Base-by-base conservation (phyloP, 2,113 vertebrate genomes). In the Leucoraja erinaceus region DNA sequence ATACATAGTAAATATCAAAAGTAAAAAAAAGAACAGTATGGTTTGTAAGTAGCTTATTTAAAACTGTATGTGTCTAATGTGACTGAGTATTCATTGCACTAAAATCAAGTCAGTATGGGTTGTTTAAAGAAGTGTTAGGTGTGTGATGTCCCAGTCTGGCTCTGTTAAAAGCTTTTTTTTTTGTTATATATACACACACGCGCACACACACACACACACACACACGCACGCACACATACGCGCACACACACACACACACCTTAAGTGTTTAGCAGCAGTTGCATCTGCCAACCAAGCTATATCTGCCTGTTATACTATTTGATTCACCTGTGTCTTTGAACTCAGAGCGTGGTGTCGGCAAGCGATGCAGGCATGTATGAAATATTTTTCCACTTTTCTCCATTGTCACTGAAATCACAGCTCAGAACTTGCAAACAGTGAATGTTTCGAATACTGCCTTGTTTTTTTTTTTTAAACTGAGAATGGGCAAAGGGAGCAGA, bases 41-140 rank as follows among this genome's bases (percentile, higher is more conserved):
- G 68, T 91, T 91, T 91, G 90, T 72, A 91, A 91, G 54, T 91
- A 91, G 90, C 90, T 91, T 91, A 91, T 91, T 91, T 91, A 54
- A 72, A 70, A 91, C 66, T 91, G 90, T 88, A 31, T 91, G 66
- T 70, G 22, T 91, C 31, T 91, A 70, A 54, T 54, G 90, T 91
- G 90, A 70, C 47, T 72, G 66, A 72, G 88, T 91, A 68, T 90
- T 70, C 68, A 90, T 91, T 91, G 90, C 90, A 91, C 90, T 11
- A 91, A 91, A 54, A 74, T 91, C 33, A 68, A 90, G 90, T 91
- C 66, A 91, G 68, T 54, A 38, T 11, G 38, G 90, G 90, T 47
- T 72, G 66, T 72, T 91, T 74, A 72, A 72, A 61, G 61, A 91
- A 91, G 68, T 91, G 66, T 91, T 72, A 47, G 38, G 66, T 72